These are phyloP conservation scores for Phortica magna DNA, from an alignment of 2,888 invertebrate species.

Conservation along the genomic window DNA sequence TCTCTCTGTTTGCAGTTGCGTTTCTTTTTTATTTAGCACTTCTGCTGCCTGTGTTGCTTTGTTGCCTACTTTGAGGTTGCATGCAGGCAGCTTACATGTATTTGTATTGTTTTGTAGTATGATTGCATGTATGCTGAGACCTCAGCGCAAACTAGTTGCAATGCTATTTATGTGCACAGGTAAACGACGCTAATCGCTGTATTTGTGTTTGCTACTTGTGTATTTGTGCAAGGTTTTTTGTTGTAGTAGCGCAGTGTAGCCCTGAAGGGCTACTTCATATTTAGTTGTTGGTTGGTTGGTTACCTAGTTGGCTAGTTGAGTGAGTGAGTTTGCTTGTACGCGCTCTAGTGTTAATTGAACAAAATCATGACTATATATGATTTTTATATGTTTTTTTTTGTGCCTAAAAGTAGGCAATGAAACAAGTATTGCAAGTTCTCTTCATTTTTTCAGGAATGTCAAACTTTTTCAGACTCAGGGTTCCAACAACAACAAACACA, in stretches of 20 bases:
- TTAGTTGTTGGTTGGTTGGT: neutral
- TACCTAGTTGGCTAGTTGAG: neutral
- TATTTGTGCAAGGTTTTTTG: neutral
- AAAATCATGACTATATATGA: neutral
- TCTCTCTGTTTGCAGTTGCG: slow-evolving; percentile 16
- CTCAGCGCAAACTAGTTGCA: slow-evolving; percentile 1
- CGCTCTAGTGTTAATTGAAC: neutral
- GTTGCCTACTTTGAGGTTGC: neutral
- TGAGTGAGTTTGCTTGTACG: neutral
- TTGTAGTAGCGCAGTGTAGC: neutral
- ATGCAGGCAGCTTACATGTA: neutral
- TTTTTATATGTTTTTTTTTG: too few species aligned
- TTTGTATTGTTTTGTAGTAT: neutral
- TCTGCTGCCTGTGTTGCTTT: neutral
- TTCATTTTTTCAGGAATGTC: too few species aligned
- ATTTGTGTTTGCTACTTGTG: slow-evolving; percentile 5
- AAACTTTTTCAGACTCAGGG: too few species aligned
- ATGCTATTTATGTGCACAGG: neutral
- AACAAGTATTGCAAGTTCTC: too few species aligned
- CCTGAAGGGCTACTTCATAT: neutral
- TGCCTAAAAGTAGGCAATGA: too few species aligned
- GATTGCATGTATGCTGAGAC: neutral
- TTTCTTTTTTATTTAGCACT: slow-evolving; percentile 10
- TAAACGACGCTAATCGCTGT: slow-evolving; percentile 8
- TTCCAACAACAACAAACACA: too few species aligned